Conservation (phyloP, 2,113 vertebrate species). For the Mastomys coucha region DNA sequence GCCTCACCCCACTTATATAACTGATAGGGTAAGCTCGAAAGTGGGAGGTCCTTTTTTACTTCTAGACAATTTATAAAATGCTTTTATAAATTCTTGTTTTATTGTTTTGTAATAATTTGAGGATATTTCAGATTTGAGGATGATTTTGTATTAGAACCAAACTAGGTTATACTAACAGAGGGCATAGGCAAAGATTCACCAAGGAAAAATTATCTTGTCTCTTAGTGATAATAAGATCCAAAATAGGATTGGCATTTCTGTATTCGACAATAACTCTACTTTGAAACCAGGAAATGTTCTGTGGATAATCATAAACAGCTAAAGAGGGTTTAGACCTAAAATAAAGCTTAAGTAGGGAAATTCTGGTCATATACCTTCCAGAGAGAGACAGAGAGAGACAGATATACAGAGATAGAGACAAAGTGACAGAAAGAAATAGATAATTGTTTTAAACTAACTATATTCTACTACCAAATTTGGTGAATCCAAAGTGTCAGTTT, state of each 20-base stretch:
- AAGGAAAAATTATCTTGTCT: conserved; percentile 42
- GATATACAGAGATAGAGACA: neutral
- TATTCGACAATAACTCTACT: neutral
- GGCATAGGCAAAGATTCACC: conserved; percentile 28
- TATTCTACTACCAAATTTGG: neutral
- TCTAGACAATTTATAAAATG: neutral
- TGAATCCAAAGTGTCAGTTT: neutral
- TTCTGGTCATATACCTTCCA: neutral
- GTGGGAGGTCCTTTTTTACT: no score
- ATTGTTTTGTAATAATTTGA: neutral
- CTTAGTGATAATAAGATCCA: conserved; percentile 52
- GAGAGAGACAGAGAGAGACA: no score
- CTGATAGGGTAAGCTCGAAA: neutral
- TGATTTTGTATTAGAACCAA: neutral
- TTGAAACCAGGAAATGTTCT: neutral
- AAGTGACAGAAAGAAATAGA: neutral
- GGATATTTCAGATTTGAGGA: neutral
- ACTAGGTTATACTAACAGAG: conserved; percentile 37
- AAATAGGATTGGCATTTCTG: conserved; percentile 29
- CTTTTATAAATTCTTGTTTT: neutral
- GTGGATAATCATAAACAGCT: neutral
- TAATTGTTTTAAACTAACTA: neutral
- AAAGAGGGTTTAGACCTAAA: neutral
- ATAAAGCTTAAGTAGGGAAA: neutral
- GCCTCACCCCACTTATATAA: no score